phyloP scores from a whole-genome alignment of 2,113 vertebrate genomes.

The Nesogale talazaci region DNA sequence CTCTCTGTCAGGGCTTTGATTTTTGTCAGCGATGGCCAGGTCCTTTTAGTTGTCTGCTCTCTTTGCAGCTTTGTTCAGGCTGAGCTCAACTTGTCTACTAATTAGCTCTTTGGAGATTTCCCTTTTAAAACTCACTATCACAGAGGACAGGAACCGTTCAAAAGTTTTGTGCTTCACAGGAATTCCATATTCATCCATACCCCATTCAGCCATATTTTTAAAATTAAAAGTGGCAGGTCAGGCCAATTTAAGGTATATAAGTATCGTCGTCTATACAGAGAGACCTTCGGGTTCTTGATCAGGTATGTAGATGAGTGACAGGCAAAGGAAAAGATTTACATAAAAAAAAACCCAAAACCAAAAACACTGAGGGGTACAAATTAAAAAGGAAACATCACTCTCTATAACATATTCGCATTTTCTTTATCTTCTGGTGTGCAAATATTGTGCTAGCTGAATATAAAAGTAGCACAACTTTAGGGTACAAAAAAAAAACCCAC shows the following conservation, averaged over 20 bases:
- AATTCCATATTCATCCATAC: conserved; percentile 92
- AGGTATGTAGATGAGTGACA: conserved; percentile 88
- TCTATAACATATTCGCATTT: conserved; percentile 93
- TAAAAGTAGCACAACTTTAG: conserved; percentile 99
- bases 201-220: conserved; percentile 86
- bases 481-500: conserved; percentile 95
- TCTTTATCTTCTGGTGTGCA: conserved; percentile 99
- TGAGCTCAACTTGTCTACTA: conserved; percentile 96
- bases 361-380: conserved; percentile 84
- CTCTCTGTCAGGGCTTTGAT: conserved; percentile 95
- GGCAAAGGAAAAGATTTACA: conserved; percentile 78
- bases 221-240: conserved; percentile 92
- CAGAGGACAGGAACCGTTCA: conserved; percentile 92
- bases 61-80: conserved; percentile 96
- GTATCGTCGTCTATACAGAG: conserved; percentile 77
- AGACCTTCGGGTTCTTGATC: conserved; percentile 87
- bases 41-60: conserved; percentile 92
- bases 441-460: conserved; percentile 99
- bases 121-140: conserved; percentile 94
- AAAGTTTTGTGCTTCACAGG: conserved; percentile 93
- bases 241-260: conserved; percentile 91
- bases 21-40: conserved; percentile 95
- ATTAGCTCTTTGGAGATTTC: conserved; percentile 99
- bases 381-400: conserved; percentile 85
- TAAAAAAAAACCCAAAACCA: no score